phyloP scores from a whole-genome alignment of 2,888 invertebrate genomes.

The Brenthis daphne region DNA sequence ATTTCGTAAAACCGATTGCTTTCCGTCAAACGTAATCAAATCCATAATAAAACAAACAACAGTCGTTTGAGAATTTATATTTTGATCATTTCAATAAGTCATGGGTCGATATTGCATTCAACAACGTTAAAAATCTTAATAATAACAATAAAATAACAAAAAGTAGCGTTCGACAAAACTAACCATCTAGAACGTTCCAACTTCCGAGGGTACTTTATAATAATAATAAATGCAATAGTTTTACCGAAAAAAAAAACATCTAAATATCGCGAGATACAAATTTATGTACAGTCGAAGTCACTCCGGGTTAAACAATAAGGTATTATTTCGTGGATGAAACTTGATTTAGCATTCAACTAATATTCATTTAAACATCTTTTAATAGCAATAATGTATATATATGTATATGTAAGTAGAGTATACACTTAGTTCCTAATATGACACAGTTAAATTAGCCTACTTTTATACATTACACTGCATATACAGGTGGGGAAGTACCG shows the following conservation, averaged over 20 bases:
- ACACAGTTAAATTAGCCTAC: conserved; percentile 80
- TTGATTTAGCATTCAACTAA: conserved; percentile 71
- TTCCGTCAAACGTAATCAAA: conserved; percentile 13
- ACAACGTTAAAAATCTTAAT: conserved; percentile 81
- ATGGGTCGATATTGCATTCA: conserved; percentile 67
- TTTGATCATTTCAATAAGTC: conserved; percentile 45
- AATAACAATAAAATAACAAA: conserved; percentile 81
- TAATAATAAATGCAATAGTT: conserved; percentile 73
- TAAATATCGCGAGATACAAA: conserved; percentile 66
- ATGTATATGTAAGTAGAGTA: conserved; percentile 78
- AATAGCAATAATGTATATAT: conserved; percentile 68
- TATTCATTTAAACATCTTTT: conserved; percentile 70
- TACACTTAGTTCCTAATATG: conserved; percentile 79
- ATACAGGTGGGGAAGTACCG: conserved; percentile 64
- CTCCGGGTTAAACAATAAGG: conserved; percentile 46
- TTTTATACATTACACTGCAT: conserved; percentile 74
- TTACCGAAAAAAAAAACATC: conserved; percentile 65
- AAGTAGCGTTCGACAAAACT: conserved; percentile 68
- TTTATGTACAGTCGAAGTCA: conserved; percentile 72
- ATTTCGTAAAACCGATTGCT: conserved; percentile 26
- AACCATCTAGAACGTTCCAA: conserved; percentile 76
- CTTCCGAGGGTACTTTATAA: conserved; percentile 56
- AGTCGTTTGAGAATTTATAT: conserved; percentile 25
- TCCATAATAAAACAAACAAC: conserved; percentile 9
- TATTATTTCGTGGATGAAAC: conserved; percentile 49